Percentiles rank a stretch among this genome's conserved stretches.
These are phyloP conservation scores for Holothuria scabra DNA, from an alignment of 53 echinoderm and acorn worm species.

Conservation along the genomic window DNA sequence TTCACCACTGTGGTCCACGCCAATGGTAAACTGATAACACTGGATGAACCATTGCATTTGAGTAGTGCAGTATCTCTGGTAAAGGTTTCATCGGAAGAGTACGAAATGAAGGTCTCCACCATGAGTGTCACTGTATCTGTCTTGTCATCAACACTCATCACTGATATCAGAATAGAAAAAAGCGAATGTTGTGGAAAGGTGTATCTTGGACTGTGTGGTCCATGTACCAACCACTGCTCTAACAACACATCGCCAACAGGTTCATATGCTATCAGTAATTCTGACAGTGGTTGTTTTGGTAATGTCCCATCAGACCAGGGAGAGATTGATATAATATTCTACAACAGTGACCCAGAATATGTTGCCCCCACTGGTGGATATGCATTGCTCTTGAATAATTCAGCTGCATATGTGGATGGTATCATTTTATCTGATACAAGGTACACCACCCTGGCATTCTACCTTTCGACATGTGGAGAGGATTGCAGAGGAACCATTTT, in stretches of 20 bases:
- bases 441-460: conserved; percentile 65
- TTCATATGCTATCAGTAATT: neutral
- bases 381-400: conserved; percentile 38
- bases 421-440: conserved; percentile 29
- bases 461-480: conserved; percentile 67
- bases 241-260: neutral
- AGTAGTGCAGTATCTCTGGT: neutral
- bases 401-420: conserved; percentile 42
- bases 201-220: conserved; percentile 63
- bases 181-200: conserved; percentile 46
- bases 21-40: conserved; percentile 28
- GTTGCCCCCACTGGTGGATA: conserved; percentile 52
- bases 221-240: conserved; percentile 26
- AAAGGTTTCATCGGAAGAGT: neutral
- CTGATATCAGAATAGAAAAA: conserved; percentile 54
- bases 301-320: neutral
- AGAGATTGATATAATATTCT: conserved; percentile 25
- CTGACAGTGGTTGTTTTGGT: conserved; percentile 31
- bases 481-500: conserved; percentile 79
- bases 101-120: neutral
- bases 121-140: conserved; percentile 50
- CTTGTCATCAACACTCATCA: conserved; percentile 59
- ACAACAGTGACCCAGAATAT: conserved; percentile 36
- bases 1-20: conserved; percentile 52
- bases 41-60: conserved; percentile 49